Evolutionary conservation across 2,888 invertebrate genomes (phyloP).

Genomic region (Thereva unica): DNA sequence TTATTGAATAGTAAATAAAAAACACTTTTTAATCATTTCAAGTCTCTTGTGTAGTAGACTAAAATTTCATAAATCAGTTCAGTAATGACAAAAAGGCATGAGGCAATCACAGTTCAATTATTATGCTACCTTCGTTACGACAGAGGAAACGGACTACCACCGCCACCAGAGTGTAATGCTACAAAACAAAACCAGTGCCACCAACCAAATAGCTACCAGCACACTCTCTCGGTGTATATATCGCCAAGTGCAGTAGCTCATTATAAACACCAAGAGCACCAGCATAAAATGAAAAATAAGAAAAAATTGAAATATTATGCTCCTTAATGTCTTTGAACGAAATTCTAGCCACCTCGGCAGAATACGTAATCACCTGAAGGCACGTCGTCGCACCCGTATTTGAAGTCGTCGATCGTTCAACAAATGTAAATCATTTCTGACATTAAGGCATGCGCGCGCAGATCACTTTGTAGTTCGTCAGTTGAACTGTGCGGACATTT

Average conservation of each 20-base stretch:
- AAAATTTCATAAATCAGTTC: conserved; percentile 38
- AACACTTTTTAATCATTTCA: conserved; percentile 10
- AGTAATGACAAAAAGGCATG: conserved; percentile 34
- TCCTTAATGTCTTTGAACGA: conserved; percentile 42
- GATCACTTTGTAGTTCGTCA: conserved; percentile 32
- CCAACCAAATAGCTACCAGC: conserved; percentile 18
- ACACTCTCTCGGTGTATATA: conserved; percentile 9
- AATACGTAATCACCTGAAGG: conserved; percentile 37
- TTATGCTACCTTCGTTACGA: conserved; percentile 34
- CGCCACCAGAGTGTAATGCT: conserved; percentile 11
- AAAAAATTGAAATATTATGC: conserved; percentile 38
- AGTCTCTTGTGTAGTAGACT: conserved; percentile 23
- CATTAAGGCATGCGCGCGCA: conserved; percentile 42
- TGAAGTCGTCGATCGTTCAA: conserved; percentile 42
- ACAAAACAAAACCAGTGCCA: conserved; percentile 7
- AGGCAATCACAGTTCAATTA: conserved; percentile 36
- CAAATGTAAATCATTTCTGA: conserved; percentile 43
- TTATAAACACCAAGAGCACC: conserved; percentile 29
- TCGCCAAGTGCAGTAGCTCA: conserved; percentile 35
- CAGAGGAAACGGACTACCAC: conserved; percentile 40
- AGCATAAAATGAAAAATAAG: conserved; percentile 18
- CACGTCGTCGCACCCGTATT: conserved; percentile 41
- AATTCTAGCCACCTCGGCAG: conserved; percentile 39
- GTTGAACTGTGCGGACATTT: not conserved
- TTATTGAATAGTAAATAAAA: conserved; percentile 12